A percentile compares a stretch with the other conserved stretches of the same genome.
Evolutionary conservation across 2,113 vertebrate genomes (phyloP).

Genomic region (Protobothrops flavoviridis): DNA sequence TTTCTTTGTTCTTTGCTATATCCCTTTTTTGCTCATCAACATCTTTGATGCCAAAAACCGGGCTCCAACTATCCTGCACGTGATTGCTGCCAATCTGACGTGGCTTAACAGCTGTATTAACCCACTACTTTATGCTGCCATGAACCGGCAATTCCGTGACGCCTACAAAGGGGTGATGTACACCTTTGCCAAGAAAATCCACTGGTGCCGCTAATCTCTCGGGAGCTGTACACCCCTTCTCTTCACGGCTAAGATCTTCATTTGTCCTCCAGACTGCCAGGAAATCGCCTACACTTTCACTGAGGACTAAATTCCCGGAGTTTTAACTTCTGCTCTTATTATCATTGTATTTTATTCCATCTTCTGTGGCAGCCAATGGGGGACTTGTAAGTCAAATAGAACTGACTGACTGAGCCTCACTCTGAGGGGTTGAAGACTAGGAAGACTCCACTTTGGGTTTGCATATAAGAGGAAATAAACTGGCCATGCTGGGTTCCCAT

Average conservation of each 20-base stretch:
- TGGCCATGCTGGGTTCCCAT: background rate
- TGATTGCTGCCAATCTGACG: constrained; percentile 84
- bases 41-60: constrained; percentile 71
- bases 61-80: constrained; percentile 77
- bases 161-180: constrained; percentile 73
- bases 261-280: background rate
- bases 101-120: constrained; percentile 90
- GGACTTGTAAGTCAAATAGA: background rate
- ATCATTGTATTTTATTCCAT: background rate
- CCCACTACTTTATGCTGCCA: constrained; percentile 82
- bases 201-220: constrained; percentile 12
- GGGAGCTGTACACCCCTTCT: background rate
- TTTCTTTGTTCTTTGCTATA: constrained; percentile 79
- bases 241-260: background rate
- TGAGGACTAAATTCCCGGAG: background rate
- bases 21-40: constrained; percentile 82
- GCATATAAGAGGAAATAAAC: background rate
- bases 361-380: background rate
- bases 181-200: constrained; percentile 49
- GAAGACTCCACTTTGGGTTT: background rate
- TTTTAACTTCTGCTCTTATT: background rate
- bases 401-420: background rate
- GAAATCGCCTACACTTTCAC: background rate
- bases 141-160: constrained; percentile 85
- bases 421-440: background rate